Percentiles rank a stretch among this genome's conserved stretches.
Conservation (phyloP, 2,797 vertebrate genomes). For the Luscinia luscinia region DNA sequence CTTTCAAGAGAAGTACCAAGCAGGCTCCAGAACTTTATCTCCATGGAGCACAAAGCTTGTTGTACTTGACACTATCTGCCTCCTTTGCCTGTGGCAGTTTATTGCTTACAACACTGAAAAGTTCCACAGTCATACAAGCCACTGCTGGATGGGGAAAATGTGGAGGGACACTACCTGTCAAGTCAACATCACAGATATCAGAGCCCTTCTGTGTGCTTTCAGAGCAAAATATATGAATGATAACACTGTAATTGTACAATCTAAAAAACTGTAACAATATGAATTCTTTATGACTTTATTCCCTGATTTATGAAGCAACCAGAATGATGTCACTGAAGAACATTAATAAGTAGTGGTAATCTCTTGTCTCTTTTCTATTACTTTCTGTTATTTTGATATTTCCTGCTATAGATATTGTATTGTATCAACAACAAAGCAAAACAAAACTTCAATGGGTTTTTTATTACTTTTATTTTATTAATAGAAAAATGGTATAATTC, state of each 20-base stretch:
- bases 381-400: not conserved
- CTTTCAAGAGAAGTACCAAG: not conserved
- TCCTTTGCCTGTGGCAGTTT: not conserved
- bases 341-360: not conserved
- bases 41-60: not conserved
- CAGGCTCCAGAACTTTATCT: not conserved
- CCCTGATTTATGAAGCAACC: not conserved
- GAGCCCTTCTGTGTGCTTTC: not conserved
- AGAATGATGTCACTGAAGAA: not conserved
- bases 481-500: not conserved
- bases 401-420: not conserved
- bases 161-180: not conserved
- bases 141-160: not conserved
- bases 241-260: not conserved
- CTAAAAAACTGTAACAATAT: not conserved
- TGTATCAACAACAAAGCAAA: not conserved
- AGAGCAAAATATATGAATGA: not conserved
- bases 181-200: not conserved
- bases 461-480: not conserved
- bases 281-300: not conserved
- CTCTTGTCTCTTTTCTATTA: not conserved
- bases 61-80: not conserved
- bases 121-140: not conserved
- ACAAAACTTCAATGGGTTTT: accelerated
- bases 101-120: not conserved